Conservation (phyloP, 2,797 vertebrate genomes). For the Poecile montanus region DNA sequence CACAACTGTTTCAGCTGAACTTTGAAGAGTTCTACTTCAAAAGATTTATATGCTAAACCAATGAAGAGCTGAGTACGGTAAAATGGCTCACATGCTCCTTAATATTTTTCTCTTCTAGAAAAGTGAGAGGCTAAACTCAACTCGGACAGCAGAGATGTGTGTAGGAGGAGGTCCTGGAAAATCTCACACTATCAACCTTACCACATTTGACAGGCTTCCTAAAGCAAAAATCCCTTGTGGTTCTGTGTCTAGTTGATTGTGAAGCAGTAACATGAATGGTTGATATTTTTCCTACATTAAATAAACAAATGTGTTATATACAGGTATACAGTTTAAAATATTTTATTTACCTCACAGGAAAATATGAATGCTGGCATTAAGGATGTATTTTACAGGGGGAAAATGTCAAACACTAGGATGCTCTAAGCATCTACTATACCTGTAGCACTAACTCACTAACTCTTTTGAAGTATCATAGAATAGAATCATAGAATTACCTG, state of each 20-base stretch:
- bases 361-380: neutral
- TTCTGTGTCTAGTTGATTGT: neutral
- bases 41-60: constrained; percentile 1
- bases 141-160: neutral
- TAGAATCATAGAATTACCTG: neutral
- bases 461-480: neutral
- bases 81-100: constrained; percentile 24
- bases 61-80: neutral
- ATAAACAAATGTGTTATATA: neutral
- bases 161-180: neutral
- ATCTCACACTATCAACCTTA: neutral
- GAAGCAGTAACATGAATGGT: neutral
- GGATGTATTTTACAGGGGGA: neutral
- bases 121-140: constrained; percentile 5
- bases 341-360: neutral
- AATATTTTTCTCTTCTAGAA: constrained; percentile 4
- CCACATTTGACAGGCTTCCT: neutral
- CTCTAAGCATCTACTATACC: neutral
- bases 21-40: constrained; percentile 45
- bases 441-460: neutral
- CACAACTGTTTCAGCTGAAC: constrained; percentile 14
- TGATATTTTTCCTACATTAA: neutral
- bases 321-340: neutral
- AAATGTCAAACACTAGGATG: neutral
- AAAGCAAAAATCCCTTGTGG: neutral